Conservation (phyloP, 92 coral and sea anemone genomes). For the Diadumene lineata region DNA sequence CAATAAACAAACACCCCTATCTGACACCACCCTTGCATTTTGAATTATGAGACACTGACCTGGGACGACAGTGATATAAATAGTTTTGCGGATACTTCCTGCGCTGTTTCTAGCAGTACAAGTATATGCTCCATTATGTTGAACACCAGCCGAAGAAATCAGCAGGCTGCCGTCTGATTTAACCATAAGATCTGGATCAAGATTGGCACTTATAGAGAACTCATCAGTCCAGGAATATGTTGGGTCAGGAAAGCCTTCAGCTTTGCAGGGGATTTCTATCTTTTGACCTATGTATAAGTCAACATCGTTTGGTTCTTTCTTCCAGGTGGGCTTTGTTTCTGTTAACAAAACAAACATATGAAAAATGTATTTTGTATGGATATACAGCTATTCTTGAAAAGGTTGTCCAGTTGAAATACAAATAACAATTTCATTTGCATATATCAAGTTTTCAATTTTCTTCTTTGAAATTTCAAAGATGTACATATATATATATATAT, state of each 20-base stretch:
- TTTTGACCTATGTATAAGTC: conserved; percentile 51
- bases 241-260: conserved; percentile 75
- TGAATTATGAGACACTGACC: too few relatives aligned
- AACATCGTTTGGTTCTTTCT: conserved; percentile 49
- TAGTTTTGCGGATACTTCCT: conserved; percentile 47
- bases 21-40: too few relatives aligned
- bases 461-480: too few relatives aligned
- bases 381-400: too few relatives aligned
- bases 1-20: too few relatives aligned
- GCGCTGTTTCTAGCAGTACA: conserved; percentile 52
- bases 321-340: conserved; percentile 25
- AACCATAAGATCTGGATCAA: conserved; percentile 9
- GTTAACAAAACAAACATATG: not conserved
- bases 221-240: conserved; percentile 58
- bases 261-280: conserved; percentile 57
- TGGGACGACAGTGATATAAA: conserved; percentile 56
- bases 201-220: conserved; percentile 1
- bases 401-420: too few relatives aligned
- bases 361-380: too few relatives aligned
- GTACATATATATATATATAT: too few relatives aligned
- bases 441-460: too few relatives aligned
- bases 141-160: conserved; percentile 28
- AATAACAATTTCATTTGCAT: too few relatives aligned
- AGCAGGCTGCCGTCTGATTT: conserved; percentile 30
- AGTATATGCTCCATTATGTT: conserved; percentile 58